Evolutionary conservation across 64 coral and sea anemone species (phyloP), one percentile per base, ranked within the genome.

Genomic region (Dendronephthya gigantea): DNA sequence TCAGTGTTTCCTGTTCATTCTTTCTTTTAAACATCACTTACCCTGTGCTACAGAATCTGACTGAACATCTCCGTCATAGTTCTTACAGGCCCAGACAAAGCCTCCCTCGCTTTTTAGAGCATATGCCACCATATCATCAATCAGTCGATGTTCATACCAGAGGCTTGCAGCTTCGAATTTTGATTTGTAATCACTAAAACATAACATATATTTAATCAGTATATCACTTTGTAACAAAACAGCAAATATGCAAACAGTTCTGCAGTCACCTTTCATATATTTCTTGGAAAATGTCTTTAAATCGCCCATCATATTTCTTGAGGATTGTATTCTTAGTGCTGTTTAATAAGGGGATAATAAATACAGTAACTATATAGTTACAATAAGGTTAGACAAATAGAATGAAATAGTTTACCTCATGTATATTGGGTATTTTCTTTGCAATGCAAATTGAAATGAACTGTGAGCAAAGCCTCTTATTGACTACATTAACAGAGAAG

Each of bases 291-390:
- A 98, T 92, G 69, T 98, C 95, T 84, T 98, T 98, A 84, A 98
- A 98, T 90, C 95, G 39, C 11, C 95, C 95, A 92, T 98, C 95
- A 88, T 98, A 98, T 68, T 91, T 93, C 50, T 98, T 98, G 22
- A 98, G 66, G 90, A 98, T 98, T 82, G 95, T 98, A 84, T 98
- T 98, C 81, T 98, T 98, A 48, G 95, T 98, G 82, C 95, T 98
- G 48, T 49, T 29, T 28, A 81, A 8, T 12, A 50, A 39, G 70
- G 52, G 8, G 56, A 19, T 29, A 49, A 79, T 79, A 39, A 33
- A 15, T 35, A 79, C 15, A n/a, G 14, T 35, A n/a, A n/a, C n/a
- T n/a, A n/a, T n/a, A n/a, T n/a, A n/a, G n/a, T n/a, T n/a, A n/a
- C n/a, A n/a, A n/a, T n/a, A n/a, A n/a, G n/a, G n/a, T n/a, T n/a